Evolutionary conservation across 1,140 invertebrate species (phyloP).

Genomic region (Agraylea sexmaculata): DNA sequence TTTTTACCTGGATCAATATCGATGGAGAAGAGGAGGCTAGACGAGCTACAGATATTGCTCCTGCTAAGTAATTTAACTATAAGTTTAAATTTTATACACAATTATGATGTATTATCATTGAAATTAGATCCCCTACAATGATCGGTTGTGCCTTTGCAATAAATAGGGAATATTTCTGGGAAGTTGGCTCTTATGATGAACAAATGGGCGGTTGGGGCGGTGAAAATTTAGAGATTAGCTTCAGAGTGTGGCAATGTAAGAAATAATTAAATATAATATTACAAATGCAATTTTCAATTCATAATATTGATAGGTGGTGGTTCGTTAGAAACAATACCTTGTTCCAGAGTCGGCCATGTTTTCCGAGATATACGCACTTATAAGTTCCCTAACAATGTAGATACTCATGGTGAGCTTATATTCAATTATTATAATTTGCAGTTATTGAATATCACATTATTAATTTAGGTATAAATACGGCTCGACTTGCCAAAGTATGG

Average conservation of each 20-base stretch:
- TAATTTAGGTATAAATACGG: conserved; percentile 79
- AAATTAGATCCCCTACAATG: conserved; percentile 77
- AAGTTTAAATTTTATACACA: too few species aligned
- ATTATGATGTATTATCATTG: too few species aligned
- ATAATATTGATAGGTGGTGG: too few species aligned
- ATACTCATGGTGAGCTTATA: conserved; percentile 57
- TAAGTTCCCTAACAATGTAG: conserved; percentile 74
- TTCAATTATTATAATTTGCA: too few species aligned
- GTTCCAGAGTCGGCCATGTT: conserved; percentile 91
- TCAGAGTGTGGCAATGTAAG: conserved; percentile 69
- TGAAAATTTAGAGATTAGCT: too few species aligned
- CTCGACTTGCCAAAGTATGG: conserved; percentile 87
- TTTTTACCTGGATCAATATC: conserved; percentile 83
- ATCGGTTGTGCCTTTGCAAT: conserved; percentile 88
- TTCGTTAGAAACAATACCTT: conserved; percentile 76
- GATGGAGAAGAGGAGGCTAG: conserved; percentile 55
- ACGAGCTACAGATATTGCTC: conserved; percentile 38
- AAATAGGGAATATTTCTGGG: conserved; percentile 98
- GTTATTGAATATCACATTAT: too few species aligned
- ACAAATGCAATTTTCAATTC: too few species aligned
- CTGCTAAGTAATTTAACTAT: conserved; percentile 38
- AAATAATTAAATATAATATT: too few species aligned
- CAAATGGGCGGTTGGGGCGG: conserved; percentile 90
- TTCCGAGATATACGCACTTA: conserved; percentile 90
- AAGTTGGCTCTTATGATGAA: conserved; percentile 89